A percentile compares a stretch with the other conserved stretches of the same genome.
Conservation (phyloP, 2,797 vertebrate genomes). For the Tenualosa thibaudeaui region DNA sequence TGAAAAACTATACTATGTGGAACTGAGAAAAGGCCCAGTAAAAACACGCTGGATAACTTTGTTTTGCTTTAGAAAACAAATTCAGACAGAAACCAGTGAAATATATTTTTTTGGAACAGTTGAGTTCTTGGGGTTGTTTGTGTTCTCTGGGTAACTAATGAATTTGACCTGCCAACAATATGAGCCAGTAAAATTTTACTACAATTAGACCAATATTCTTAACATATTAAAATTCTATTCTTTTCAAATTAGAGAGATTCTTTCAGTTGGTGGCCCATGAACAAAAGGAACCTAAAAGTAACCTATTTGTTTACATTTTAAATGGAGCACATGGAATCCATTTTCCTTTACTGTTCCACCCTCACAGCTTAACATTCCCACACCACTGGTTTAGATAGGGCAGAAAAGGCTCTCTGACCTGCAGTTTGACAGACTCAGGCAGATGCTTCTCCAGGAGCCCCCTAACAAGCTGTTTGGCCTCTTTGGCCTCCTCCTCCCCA, state of each 20-base stretch:
- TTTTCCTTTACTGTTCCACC: neutral
- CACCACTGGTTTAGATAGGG: neutral
- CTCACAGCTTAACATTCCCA: neutral
- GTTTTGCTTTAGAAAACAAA: neutral
- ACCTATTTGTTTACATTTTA: neutral
- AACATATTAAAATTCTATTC: neutral
- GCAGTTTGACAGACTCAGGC: conserved; percentile 92
- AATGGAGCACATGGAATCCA: neutral
- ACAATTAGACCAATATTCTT: neutral
- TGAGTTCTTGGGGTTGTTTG: neutral
- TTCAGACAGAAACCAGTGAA: neutral
- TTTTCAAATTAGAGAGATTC: neutral
- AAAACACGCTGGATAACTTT: neutral
- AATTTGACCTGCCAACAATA: neutral
- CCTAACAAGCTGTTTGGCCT: conserved; percentile 75
- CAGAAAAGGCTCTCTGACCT: conserved; percentile 73
- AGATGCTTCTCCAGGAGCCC: conserved; percentile 92
- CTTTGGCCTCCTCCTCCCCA: conserved; percentile 90
- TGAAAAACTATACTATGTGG: too few species aligned
- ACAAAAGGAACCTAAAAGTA: neutral
- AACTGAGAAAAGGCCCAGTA: neutral
- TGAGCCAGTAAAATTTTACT: neutral
- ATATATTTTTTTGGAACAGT: neutral
- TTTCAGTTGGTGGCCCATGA: neutral
- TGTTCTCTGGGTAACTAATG: neutral